These are phyloP conservation scores for Ardeotis arabs DNA, from an alignment of 2,113 vertebrate genomes.

Conservation along the genomic window DNA sequence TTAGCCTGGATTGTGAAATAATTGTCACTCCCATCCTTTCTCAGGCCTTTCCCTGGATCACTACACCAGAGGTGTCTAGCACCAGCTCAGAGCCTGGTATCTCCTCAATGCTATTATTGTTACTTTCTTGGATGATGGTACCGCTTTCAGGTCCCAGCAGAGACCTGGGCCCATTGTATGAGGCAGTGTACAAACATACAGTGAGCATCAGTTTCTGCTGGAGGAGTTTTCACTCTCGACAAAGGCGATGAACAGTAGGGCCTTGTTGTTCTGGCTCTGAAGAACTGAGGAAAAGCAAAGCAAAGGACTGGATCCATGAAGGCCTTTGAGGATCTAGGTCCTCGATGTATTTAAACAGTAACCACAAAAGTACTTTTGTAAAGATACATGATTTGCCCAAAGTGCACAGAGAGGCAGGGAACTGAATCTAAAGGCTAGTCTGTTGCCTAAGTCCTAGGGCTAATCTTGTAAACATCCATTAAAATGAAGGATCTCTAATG, in stretches of 20 bases:
- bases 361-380: not conserved
- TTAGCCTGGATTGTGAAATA: not conserved
- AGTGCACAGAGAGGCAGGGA: not conserved
- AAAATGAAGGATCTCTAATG: not conserved
- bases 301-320: not conserved
- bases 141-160: not conserved
- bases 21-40: not conserved
- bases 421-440: not conserved
- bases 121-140: not conserved
- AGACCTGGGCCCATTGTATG: not conserved
- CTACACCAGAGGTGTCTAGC: not conserved
- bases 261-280: not conserved
- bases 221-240: not conserved
- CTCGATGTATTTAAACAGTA: not conserved
- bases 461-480: not conserved
- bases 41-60: not conserved
- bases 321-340: not conserved
- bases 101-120: not conserved
- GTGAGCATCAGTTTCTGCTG: not conserved
- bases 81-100: not conserved
- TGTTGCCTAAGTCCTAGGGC: not conserved
- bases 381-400: not conserved
- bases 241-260: not conserved
- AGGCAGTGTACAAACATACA: not conserved
- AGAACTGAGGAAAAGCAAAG: not conserved